phyloP scores from a whole-genome alignment of 2,888 invertebrate genomes.

The Fragum whitleyi region DNA sequence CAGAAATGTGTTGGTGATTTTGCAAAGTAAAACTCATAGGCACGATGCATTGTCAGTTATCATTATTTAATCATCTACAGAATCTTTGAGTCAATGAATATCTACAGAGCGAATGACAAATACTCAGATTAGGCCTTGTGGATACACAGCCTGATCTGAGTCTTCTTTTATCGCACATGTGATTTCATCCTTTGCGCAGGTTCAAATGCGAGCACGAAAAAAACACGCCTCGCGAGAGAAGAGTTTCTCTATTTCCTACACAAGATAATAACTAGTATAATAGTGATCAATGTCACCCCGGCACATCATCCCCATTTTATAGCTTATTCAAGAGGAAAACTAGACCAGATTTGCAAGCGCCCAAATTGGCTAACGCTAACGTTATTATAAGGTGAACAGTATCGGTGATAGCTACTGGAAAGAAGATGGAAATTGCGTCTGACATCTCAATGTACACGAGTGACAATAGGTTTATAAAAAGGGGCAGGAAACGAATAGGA shows the following conservation, averaged over 20 bases:
- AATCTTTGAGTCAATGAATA: too few relatives aligned
- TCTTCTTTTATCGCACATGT: too few relatives aligned
- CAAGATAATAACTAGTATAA: constrained; percentile 66
- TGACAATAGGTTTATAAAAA: constrained; percentile 48
- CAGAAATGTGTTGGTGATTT: too few relatives aligned
- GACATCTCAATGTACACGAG: constrained; percentile 59
- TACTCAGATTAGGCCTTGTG: too few relatives aligned
- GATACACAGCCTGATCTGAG: too few relatives aligned
- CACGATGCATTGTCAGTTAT: too few relatives aligned
- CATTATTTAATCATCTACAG: too few relatives aligned
- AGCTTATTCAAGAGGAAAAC: constrained; percentile 65
- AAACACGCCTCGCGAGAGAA: not conserved
- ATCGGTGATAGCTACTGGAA: constrained; percentile 42
- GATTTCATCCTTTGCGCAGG: too few relatives aligned
- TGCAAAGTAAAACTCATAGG: too few relatives aligned
- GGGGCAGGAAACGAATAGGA: constrained; percentile 54
- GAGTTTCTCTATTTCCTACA: constrained; percentile 58
- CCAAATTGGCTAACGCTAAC: constrained; percentile 67
- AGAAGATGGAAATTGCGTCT: constrained; percentile 58
- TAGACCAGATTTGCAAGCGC: constrained; percentile 58
- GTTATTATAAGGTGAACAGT: constrained; percentile 63
- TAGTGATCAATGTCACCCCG: constrained; percentile 66
- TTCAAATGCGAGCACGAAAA: too few relatives aligned
- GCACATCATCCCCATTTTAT: constrained; percentile 56
- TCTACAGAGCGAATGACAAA: too few relatives aligned